Evolutionary conservation across 2,113 vertebrate species (phyloP).

Genomic region (Galemys pyrenaicus): DNA sequence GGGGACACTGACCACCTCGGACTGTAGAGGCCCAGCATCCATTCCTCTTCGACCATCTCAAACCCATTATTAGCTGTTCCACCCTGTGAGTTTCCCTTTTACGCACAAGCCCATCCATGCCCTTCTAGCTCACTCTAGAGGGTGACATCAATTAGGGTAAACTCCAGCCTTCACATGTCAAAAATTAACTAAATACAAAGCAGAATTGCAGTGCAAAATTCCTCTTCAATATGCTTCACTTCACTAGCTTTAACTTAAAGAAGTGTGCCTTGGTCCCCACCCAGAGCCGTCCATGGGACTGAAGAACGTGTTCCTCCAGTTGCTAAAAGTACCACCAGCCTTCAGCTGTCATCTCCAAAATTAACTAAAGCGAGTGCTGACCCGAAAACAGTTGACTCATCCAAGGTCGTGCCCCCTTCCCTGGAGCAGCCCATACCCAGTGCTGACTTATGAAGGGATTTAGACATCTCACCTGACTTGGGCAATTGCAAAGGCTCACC

Average conservation of each 20-base stretch:
- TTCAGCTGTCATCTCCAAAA: not conserved
- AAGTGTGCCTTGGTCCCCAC: not conserved
- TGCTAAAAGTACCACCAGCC: not conserved
- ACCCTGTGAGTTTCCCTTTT: not conserved
- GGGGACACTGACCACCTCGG: too few relatives aligned
- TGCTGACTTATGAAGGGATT: not conserved
- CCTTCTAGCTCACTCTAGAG: not conserved
- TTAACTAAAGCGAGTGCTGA: not conserved
- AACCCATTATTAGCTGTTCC: not conserved
- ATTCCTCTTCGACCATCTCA: not conserved
- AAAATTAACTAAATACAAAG: conserved; percentile 42
- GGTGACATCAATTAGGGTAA: not conserved
- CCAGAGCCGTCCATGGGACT: not conserved
- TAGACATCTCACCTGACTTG: not conserved
- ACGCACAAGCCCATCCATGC: not conserved
- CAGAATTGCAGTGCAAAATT: not conserved
- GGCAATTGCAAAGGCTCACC: not conserved
- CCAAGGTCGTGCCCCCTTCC: not conserved
- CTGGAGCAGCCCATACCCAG: not conserved
- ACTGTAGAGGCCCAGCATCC: not conserved
- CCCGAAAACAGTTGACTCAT: not conserved
- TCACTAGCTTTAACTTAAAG: not conserved
- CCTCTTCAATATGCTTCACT: not conserved
- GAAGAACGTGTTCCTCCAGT: not conserved
- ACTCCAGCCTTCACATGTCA: not conserved